A percentile compares a stretch with the other conserved stretches of the same genome.
phyloP scores from a whole-genome alignment of 2,113 vertebrate genomes.

The Phyllopteryx taeniolatus region DNA sequence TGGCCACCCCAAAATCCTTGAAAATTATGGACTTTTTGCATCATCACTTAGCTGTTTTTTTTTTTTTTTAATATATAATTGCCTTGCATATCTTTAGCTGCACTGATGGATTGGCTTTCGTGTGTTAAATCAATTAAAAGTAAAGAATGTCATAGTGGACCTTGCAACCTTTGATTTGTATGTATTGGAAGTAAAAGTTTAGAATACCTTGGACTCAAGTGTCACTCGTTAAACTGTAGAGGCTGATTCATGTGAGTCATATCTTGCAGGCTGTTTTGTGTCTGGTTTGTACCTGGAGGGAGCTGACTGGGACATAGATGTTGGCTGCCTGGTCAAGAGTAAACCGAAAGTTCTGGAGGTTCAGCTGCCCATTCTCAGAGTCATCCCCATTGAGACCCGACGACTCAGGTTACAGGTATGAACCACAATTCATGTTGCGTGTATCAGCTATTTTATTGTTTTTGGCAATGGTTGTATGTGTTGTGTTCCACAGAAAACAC shows the following conservation, averaged over 20 bases:
- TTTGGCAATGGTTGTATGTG: not conserved
- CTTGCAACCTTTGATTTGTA: too few species aligned
- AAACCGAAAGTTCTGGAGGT: slow-evolving; percentile 83
- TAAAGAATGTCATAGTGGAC: too few species aligned
- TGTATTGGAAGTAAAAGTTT: too few species aligned
- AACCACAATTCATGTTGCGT: not conserved
- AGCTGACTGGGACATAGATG: slow-evolving; percentile 85
- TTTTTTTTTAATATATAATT: too few species aligned
- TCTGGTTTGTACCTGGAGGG: slow-evolving; percentile 91
- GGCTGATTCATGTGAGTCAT: slow-evolving; percentile 11
- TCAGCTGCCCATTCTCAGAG: slow-evolving; percentile 84
- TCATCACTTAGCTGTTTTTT: too few species aligned
- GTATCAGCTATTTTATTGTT: not conserved
- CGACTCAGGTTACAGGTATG: slow-evolving; percentile 84
- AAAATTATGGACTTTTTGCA: too few species aligned
- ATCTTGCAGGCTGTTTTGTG: slow-evolving; percentile 82
- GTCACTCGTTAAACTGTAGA: not conserved
- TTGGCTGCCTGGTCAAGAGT: slow-evolving; percentile 79
- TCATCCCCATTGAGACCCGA: slow-evolving; percentile 82
- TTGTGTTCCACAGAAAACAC: slow-evolving; percentile 77
- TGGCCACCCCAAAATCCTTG: too few species aligned
- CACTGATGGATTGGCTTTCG: too few species aligned
- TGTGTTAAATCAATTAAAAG: too few species aligned
- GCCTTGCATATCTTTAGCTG: too few species aligned
- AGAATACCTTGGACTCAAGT: not conserved